Evolutionary conservation across 2,888 invertebrate species (phyloP), one percentile per base, ranked within the genome.

Genomic region (Cetonia aurata): DNA sequence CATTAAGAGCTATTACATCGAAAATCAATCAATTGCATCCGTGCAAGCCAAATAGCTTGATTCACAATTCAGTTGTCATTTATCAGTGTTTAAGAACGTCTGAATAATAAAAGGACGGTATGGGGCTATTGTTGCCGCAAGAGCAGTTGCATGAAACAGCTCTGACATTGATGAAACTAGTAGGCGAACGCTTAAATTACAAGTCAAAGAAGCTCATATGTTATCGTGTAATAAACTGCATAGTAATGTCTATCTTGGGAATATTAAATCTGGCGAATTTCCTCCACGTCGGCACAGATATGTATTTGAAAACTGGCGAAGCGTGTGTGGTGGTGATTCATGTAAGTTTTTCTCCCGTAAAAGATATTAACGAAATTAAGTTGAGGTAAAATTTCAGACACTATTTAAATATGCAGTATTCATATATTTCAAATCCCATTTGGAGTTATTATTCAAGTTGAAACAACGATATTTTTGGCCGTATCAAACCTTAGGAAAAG

Each of bases 341-440:
- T 41, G 56, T 56, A 56, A 37, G 56, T 41, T 13, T 25, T 56
- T 13, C 6, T n/a, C n/a, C n/a, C n/a, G n/a, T 15, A 10, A 37
- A 33, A 33, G 3, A 1, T 8, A 25, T 4, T 4, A 25, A 1
- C 12, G 13, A 53, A 9, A 31, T 33, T 31, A 53, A 9, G 8
- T 3, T n/a, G n/a, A n/a, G n/a, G 25, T 6, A 25, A 25, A 12
- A 12, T 25, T 12, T n/a, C 17, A 56, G 56, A 17, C 41, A 13
- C 37, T 41, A 41, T 25, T 56, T 1, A 56, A 56, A 56, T 56
- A 56, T 53, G 13, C 9, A 12, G 10, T 53, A 25, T 53, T 53
- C 31, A 53, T 53, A n/a, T 53, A 53, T 25, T 53, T 31, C 8
- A 19, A 31, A 31, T 12, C 31, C 12, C 25, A 53, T 53, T 31